Percentiles rank a stretch among this genome's conserved stretches.
These are phyloP conservation scores for Polymixis flavicincta DNA, from an alignment of 2,888 invertebrate genomes.

Conservation along the genomic window DNA sequence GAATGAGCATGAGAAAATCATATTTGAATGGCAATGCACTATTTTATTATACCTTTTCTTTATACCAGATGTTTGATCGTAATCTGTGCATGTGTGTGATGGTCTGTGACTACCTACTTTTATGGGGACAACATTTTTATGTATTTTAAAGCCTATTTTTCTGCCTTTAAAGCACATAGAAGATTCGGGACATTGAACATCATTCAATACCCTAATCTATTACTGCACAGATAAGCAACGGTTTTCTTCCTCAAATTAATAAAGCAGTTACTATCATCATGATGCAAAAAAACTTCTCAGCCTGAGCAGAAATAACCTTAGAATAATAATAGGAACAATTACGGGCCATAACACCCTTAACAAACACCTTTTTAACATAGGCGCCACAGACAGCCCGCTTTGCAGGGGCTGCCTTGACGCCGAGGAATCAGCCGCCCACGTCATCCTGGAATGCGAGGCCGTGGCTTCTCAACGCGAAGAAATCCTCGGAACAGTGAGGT, in stretches of 20 bases:
- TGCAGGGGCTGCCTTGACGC: too few relatives aligned
- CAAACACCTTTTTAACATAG: too few relatives aligned
- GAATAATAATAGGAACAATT: too few relatives aligned
- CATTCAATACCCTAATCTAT: background rate
- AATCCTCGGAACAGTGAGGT: too few relatives aligned
- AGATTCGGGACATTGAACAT: background rate
- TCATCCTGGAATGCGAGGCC: too few relatives aligned
- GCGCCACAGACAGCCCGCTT: too few relatives aligned
- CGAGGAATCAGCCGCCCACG: too few relatives aligned
- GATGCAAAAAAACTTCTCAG: too few relatives aligned
- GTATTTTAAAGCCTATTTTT: background rate
- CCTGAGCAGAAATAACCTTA: too few relatives aligned
- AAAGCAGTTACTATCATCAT: background rate
- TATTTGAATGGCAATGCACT: background rate
- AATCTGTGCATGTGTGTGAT: background rate
- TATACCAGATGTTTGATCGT: background rate
- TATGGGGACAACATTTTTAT: background rate
- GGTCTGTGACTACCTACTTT: background rate
- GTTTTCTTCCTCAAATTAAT: background rate
- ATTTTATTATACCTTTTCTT: background rate
- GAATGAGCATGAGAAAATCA: background rate
- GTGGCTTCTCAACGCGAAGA: too few relatives aligned
- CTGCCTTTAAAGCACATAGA: background rate
- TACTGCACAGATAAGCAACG: too few relatives aligned
- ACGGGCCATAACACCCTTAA: too few relatives aligned